phyloP scores from a whole-genome alignment of 2,888 invertebrate genomes.

The Lepidochrysops patricia region DNA sequence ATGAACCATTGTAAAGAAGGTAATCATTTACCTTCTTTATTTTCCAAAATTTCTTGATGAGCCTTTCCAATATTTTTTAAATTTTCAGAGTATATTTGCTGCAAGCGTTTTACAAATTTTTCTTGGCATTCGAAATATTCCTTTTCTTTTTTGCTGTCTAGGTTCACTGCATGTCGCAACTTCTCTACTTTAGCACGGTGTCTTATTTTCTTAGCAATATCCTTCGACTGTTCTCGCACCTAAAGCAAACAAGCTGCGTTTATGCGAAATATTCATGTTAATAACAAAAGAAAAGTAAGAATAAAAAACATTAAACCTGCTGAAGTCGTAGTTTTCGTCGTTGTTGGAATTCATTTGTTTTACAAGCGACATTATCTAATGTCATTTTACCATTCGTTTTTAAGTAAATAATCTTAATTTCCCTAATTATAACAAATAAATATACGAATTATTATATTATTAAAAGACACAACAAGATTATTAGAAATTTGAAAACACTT shows the following conservation, averaged over 20 bases:
- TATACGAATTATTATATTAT: not conserved
- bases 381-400: conserved; percentile 44
- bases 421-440: not conserved
- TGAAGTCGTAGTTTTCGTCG: conserved; percentile 64
- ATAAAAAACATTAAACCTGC: conserved; percentile 47
- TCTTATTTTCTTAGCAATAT: conserved; percentile 63
- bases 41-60: conserved; percentile 46
- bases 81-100: conserved; percentile 47
- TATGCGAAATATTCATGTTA: not conserved
- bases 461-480: not conserved
- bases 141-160: conserved; percentile 49
- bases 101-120: conserved; percentile 51
- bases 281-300: not conserved
- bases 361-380: conserved; percentile 48
- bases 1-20: too few species aligned
- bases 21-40: conserved; percentile 35
- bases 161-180: conserved; percentile 41
- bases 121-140: conserved; percentile 54
- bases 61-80: conserved; percentile 50
- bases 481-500: too few species aligned
- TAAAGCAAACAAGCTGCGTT: conserved; percentile 32
- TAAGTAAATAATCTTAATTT: not conserved
- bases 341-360: conserved; percentile 67
- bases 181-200: conserved; percentile 60
- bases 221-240: conserved; percentile 71